A percentile compares a stretch with the other conserved stretches of the same genome.
phyloP scores from a whole-genome alignment of 2,113 vertebrate species.

The Mirza zaza region DNA sequence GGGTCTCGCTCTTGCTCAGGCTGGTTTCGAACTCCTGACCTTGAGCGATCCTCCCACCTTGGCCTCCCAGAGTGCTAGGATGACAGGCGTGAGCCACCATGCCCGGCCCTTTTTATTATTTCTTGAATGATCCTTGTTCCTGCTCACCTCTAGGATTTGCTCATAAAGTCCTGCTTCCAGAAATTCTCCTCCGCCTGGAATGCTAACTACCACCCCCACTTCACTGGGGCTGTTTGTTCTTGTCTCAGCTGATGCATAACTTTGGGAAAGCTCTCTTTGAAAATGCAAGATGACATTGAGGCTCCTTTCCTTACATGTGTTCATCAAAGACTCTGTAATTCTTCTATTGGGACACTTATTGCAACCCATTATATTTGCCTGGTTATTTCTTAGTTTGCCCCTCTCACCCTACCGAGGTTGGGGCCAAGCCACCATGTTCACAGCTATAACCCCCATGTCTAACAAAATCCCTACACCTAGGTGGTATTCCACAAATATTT shows the following conservation, averaged over 20 bases:
- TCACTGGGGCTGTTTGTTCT: neutral
- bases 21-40: no score
- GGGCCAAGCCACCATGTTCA: neutral
- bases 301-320: neutral
- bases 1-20: no score
- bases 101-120: neutral
- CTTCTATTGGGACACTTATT: neutral
- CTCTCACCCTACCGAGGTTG: neutral
- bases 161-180: neutral
- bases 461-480: neutral
- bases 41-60: no score
- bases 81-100: no score
- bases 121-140: neutral
- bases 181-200: neutral
- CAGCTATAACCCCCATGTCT: neutral
- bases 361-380: neutral
- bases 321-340: neutral
- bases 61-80: no score
- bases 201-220: accelerated
- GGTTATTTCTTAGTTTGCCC: neutral
- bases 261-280: neutral
- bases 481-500: neutral
- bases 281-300: neutral
- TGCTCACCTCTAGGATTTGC: neutral
- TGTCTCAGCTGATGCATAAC: neutral